These are phyloP conservation scores for Lepus americanus DNA, from an alignment of 2,113 vertebrate genomes.

Conservation along the genomic window DNA sequence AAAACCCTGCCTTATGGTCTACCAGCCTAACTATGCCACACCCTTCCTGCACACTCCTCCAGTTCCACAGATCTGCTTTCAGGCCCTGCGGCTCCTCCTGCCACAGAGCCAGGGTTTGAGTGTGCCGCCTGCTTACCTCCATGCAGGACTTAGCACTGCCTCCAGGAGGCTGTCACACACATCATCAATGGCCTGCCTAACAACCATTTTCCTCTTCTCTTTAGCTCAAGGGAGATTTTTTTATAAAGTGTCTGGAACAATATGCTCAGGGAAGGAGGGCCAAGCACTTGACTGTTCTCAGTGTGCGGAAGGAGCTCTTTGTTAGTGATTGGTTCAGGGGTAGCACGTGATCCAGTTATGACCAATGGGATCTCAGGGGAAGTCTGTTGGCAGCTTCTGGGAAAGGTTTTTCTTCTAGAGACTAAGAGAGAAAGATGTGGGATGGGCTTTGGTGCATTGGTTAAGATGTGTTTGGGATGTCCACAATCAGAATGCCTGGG, in stretches of 20 bases:
- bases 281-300: neutral
- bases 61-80: neutral
- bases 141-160: neutral
- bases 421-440: neutral
- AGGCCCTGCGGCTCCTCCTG: neutral
- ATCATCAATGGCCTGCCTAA: neutral
- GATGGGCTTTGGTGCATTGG: too few relatives aligned
- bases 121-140: neutral
- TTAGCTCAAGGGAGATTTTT: neutral
- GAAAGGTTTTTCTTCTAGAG: slow-evolving; percentile 42
- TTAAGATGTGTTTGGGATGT: too few relatives aligned
- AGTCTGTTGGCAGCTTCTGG: slow-evolving; percentile 4
- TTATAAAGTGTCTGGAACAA: neutral
- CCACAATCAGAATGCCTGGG: too few relatives aligned
- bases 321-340: slow-evolving; percentile 25
- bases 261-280: neutral
- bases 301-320: neutral
- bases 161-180: neutral
- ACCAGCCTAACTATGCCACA: neutral
- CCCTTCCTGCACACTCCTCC: neutral
- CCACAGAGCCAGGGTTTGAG: neutral
- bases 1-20: slow-evolving; percentile 23
- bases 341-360: slow-evolving; percentile 30
- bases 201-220: neutral
- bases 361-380: neutral